Base-by-base conservation (phyloP, 2,113 vertebrate species). In the Mola mola region DNA sequence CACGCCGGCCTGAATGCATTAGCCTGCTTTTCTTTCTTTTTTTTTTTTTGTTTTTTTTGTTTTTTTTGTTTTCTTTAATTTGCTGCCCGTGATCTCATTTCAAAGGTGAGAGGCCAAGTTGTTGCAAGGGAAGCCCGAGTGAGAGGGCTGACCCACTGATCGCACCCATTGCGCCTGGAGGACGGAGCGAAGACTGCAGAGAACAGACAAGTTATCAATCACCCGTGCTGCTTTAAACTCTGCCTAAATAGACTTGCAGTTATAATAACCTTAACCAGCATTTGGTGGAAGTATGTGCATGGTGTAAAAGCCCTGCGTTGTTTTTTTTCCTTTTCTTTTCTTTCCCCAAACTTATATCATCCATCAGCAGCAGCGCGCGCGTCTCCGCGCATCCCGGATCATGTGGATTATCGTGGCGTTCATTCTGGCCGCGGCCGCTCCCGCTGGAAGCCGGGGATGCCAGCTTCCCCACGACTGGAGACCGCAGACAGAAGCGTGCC, bases 401-500 rank as follows among this genome's bases (percentile, higher is more conserved):
- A 92, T 93, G 92, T 83, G 82, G 86, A 74, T 87, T 67, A 59
- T 78, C 26, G 22, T 85, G 50, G 51, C 43, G n/a, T 53, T 91
- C 40, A 15, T 89, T 12, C 28, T 91, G 59, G 75, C 78, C 12
- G 52, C 47, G 26, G 57, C 25, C 5, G 49, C 67, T 57, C 44
- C 64, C 3, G 67, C 34, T 31, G 83, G 77, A 12, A 75, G 69
- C 50, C 75, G 61, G 52, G 91, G 87, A 1, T 94, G 93, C 67
- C 92, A 94, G 79, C 73, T 94, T 17, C 89, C 93, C 65, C 88
- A 91, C 40, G 93, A 93, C 88, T 94, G 93, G 93, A 89, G 93
- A 88, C 93, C 93, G 13, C 93, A 94, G 78, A 94, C 91, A 1
- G 93, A 94, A 83, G 87, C 92, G 33, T 94, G 93, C 79, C 88